Base-by-base conservation (phyloP, 2,113 vertebrate species). In the Seriola aureovittata region DNA sequence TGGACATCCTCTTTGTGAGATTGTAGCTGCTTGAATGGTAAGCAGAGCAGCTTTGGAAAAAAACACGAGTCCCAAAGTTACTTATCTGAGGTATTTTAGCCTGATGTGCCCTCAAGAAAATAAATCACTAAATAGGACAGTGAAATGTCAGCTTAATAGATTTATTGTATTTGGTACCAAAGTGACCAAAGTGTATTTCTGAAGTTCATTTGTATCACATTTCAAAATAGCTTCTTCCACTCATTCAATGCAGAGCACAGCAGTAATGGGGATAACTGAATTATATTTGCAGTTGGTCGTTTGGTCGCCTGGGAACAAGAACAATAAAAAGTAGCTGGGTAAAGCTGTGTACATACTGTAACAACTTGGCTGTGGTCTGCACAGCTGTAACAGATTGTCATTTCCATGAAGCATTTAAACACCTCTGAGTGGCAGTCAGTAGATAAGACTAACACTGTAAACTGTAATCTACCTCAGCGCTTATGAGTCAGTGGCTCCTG, bases 371-470 rank as follows among this genome's bases (percentile, higher is more conserved):
- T 42, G 44, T 21, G 69, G 21, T 69, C 70, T 69, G 13, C 69
- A 68, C n/a, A 74, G 57, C 29, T 63, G 40, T 17, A 38, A 55
- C 57, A 16, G 40, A 50, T 6, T 71, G 8, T 3, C 50, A 16
- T 78, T 73, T 72, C 55, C 75, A 58, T 50, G 64, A 68, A 40
- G 14, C 5, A 16, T 78, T 58, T n/a, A 25, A 46, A 29, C 11
- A 9, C 59, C 1, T 44, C 8, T 16, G 25, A 50, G 40, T 4
- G n/a, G n/a, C 16, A 29, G 16, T 32, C 0, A 2, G 4, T 21
- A 42, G 70, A 67, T 42, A 21, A 69, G 65, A 70, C 65, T 21
- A 36, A 36, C 13, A 17, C 0, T 38, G 2, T 13, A 40, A 12
- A 50, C 19, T 40, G 8, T 1, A 0, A 32, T 74, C 32, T 44